Conservation (phyloP, 2,888 invertebrate species). For the Nyleta sp. region DNA sequence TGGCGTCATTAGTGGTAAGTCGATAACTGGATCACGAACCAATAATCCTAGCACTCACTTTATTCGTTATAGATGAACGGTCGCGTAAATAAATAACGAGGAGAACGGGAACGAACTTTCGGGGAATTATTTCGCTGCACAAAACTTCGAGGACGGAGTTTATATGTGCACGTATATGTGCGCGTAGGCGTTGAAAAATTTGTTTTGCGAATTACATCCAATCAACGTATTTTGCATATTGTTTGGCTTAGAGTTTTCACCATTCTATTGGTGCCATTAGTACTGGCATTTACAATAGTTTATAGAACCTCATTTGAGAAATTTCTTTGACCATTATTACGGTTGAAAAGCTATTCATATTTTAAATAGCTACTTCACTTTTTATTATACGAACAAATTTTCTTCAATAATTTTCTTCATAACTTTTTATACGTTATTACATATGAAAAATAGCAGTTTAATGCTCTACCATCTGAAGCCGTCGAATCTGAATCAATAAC, state of each 20-base stretch:
- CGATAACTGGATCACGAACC: conserved; percentile 49
- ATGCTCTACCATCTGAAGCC: no score
- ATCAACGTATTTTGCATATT: conserved; percentile 7
- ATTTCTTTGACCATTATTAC: no score
- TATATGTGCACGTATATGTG: not conserved
- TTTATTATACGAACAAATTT: no score
- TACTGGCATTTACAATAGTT: not conserved
- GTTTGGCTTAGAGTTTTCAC: conserved; percentile 4
- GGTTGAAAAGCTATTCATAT: no score
- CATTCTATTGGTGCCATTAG: not conserved
- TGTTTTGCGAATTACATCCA: conserved; percentile 15
- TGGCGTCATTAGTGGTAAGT: conserved; percentile 47
- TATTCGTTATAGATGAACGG: conserved; percentile 36
- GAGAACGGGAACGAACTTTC: conserved; percentile 27
- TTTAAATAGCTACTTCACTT: no score
- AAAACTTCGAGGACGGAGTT: conserved; percentile 25
- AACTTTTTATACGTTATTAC: no score
- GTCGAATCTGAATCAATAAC: no score
- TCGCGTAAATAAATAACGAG: conserved; percentile 37
- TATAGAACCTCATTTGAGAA: not conserved
- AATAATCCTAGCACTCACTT: conserved; percentile 26
- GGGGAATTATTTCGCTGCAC: conserved; percentile 15
- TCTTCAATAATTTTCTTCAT: no score
- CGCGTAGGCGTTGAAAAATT: not conserved
- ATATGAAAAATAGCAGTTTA: no score